These are phyloP conservation scores for Clanis bilineata DNA, from an alignment of 2,888 invertebrate genomes.

Conservation along the genomic window DNA sequence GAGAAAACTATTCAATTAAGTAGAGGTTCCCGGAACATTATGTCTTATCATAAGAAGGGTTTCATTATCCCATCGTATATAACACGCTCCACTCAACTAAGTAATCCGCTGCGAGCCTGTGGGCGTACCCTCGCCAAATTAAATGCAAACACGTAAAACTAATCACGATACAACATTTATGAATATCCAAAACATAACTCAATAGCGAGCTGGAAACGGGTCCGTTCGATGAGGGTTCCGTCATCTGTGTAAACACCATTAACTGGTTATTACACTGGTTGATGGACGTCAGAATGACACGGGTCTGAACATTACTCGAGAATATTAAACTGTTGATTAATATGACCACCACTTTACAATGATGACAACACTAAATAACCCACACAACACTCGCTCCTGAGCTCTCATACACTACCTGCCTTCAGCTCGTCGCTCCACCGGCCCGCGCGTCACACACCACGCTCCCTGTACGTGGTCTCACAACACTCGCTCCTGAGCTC, in stretches of 20 bases:
- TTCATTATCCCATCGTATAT: background rate
- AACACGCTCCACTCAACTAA: background rate
- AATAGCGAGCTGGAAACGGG: background rate
- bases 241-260: background rate
- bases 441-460: constrained; percentile 1
- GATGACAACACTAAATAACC: background rate
- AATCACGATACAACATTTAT: background rate
- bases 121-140: background rate
- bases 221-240: background rate
- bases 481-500: background rate
- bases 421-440: background rate
- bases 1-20: too few species aligned
- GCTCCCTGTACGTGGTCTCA: background rate
- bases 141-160: constrained; percentile 9
- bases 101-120: background rate
- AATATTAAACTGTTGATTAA: constrained; percentile 14
- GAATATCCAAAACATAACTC: background rate
- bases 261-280: background rate
- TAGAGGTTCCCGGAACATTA: background rate
- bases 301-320: constrained; percentile 4
- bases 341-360: background rate
- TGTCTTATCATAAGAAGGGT: background rate
- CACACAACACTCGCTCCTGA: constrained; percentile 6
- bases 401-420: background rate
- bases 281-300: constrained; percentile 8